phyloP scores from a whole-genome alignment of 2,797 vertebrate species.

The Trichosurus vulpecula region DNA sequence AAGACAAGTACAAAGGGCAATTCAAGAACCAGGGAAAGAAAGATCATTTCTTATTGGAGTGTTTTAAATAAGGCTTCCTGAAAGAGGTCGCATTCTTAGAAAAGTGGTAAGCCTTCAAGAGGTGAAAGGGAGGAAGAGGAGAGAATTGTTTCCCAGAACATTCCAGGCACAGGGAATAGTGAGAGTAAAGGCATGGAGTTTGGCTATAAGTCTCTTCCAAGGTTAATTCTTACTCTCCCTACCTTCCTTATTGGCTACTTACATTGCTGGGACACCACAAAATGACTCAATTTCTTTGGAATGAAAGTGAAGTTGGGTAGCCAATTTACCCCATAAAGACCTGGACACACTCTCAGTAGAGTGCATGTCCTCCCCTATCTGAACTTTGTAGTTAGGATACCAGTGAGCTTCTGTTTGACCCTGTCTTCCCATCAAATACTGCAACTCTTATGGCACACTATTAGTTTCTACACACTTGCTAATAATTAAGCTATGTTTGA shows the following conservation, averaged over 20 bases:
- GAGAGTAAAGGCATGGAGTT: not conserved
- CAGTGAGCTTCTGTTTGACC: not conserved
- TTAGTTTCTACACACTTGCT: not conserved
- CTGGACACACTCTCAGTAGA: not conserved
- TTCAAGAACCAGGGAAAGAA: not conserved
- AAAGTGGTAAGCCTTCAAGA: not conserved
- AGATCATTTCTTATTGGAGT: not conserved
- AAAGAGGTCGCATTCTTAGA: not conserved
- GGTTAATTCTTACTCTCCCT: not conserved
- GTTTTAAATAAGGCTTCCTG: not conserved
- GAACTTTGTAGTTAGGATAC: too few relatives aligned
- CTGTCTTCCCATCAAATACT: not conserved
- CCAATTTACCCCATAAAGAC: not conserved
- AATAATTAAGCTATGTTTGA: not conserved
- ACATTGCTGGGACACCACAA: not conserved
- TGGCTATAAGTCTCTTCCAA: not conserved
- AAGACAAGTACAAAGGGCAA: not conserved
- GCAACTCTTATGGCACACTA: not conserved
- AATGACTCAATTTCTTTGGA: not conserved
- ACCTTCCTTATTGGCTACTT: not conserved
- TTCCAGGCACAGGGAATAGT: not conserved
- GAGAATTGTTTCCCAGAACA: not conserved
- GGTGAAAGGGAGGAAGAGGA: not conserved
- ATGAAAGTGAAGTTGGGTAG: not conserved
- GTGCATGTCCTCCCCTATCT: not conserved